phyloP scores from a whole-genome alignment of 2,888 invertebrate species.

The Torymus auratus region DNA sequence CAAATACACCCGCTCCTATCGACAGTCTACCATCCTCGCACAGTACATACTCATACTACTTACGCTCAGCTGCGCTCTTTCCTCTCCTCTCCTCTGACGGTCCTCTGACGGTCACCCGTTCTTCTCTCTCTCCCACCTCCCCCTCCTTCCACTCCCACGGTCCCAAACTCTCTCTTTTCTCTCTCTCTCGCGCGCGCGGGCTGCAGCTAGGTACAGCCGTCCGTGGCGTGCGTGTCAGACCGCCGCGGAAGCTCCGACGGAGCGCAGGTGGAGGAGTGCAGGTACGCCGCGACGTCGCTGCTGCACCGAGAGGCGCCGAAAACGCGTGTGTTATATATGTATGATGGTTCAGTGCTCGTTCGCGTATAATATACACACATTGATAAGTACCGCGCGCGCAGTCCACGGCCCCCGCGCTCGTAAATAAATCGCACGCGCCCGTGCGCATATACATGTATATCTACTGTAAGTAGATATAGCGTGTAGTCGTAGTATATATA shows the following conservation, averaged over 20 bases:
- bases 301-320: neutral
- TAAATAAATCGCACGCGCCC: too few species aligned
- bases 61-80: too few species aligned
- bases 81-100: neutral
- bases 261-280: slow-evolving; percentile 9
- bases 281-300: neutral
- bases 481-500: too few species aligned
- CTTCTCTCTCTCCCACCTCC: neutral
- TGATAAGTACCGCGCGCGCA: too few species aligned
- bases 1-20: too few species aligned
- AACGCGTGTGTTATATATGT: neutral
- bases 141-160: slow-evolving; percentile 17
- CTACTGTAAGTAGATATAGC: too few species aligned
- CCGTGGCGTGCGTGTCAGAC: slow-evolving; percentile 47
- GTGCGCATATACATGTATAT: too few species aligned
- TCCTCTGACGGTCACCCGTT: slow-evolving; percentile 8
- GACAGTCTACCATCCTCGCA: too few species aligned
- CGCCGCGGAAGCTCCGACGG: slow-evolving; percentile 46
- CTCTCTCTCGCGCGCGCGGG: neutral
- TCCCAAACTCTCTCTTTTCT: slow-evolving; percentile 41
- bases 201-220: neutral
- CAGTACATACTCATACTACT: too few species aligned
- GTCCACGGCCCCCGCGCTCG: too few species aligned
- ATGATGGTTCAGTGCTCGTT: too few species aligned
- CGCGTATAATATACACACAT: too few species aligned